Base-by-base conservation (phyloP, 2,888 invertebrate species). In the Caradrina kadenii region DNA sequence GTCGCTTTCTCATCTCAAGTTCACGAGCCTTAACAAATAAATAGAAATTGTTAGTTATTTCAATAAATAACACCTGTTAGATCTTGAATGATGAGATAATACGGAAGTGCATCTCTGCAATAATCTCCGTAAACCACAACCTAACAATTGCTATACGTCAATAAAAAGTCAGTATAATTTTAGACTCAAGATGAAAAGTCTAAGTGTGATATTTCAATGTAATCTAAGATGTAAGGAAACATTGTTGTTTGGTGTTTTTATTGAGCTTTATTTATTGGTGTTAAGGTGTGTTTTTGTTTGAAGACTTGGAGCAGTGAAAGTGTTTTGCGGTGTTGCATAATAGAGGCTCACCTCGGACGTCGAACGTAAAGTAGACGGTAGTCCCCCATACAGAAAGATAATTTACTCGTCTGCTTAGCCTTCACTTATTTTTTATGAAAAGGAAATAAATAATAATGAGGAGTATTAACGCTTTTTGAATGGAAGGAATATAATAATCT, bases 291-390 rank as follows among this genome's bases (percentile, higher is more conserved):
- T 77, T 89, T 88, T 91, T 69, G 81, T 55, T 82, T 88, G 82
- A 67, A 59, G 45, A 70, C 77, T 81, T 84, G 83, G 86, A 87
- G 80, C 86, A 93, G 94, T 93, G 94, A 94, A 94, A 94, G 94
- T 94, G 88, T 84, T 87, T 83, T 88, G 90, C 84, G 85, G 82
- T 83, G 71, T 94, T 94, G 90, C 92, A 91, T 93, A 94, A 94
- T 81, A 86, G 84, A 67, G 80, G 91, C 85, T 93, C 86, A 90
- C 92, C 92, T 92, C 92, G 89, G 86, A 87, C 89, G 85, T 84
- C 82, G 86, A 88, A 86, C 84, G 77, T 76, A 70, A 81, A 76
- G 81, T 78, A 80, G 83, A 83, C 78, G 65, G 76, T 88, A 87
- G 83, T 84, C 86, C 22, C 48, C 86, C 85, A 88, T 49, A 80